phyloP scores from a whole-genome alignment of 2,888 invertebrate species.

The Tiphia femorata region DNA sequence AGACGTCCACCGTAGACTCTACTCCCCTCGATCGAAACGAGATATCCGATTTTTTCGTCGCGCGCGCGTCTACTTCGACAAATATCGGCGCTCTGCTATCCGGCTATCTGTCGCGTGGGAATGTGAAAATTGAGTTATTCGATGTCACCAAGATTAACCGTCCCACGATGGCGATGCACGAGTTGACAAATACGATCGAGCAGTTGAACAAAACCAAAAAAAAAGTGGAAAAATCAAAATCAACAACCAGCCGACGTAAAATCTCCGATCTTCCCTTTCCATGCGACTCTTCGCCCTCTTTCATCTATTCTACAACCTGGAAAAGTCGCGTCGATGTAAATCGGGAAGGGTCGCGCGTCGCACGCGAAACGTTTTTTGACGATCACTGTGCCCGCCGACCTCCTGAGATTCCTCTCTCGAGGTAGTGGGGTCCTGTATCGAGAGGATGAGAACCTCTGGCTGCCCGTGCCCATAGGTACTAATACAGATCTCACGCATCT shows the following conservation, averaged over 20 bases:
- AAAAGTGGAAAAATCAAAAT: too few relatives aligned
- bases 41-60: too few relatives aligned
- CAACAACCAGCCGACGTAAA: too few relatives aligned
- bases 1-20: too few relatives aligned
- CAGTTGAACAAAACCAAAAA: conserved; percentile 30
- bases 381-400: neutral
- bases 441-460: conserved; percentile 40
- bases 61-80: too few relatives aligned
- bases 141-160: conserved; percentile 45
- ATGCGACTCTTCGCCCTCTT: conserved; percentile 3
- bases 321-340: conserved; percentile 5
- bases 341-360: conserved; percentile 23
- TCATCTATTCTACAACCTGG: too few relatives aligned
- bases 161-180: conserved; percentile 31
- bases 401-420: conserved; percentile 11
- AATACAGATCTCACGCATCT: conserved; percentile 68
- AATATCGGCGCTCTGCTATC: too few relatives aligned
- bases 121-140: conserved; percentile 43
- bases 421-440: neutral
- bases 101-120: conserved; percentile 4
- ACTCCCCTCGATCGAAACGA: too few relatives aligned
- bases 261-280: conserved; percentile 32
- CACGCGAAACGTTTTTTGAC: conserved; percentile 14
- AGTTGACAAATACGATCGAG: conserved; percentile 41
- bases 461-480: conserved; percentile 55